Conservation (phyloP, 2,113 vertebrate species). For the Chinchilla lanigera region DNA sequence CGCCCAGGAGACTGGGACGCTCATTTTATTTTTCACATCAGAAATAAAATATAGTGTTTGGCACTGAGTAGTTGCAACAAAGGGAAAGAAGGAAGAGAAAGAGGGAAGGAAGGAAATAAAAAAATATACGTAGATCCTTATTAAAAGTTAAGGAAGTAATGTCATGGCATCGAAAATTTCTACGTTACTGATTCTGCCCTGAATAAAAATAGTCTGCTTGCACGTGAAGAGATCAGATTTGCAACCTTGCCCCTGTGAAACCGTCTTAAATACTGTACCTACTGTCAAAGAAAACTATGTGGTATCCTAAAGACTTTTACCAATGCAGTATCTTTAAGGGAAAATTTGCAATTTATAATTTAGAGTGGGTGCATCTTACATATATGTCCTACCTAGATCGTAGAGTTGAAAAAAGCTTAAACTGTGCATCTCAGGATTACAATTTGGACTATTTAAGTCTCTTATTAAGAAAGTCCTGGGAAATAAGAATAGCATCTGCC, state of each 20-base stretch:
- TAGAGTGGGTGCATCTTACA: not conserved
- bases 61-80: not conserved
- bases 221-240: not conserved
- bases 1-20: not conserved
- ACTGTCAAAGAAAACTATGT: not conserved
- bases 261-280: not conserved
- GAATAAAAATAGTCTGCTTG: not conserved
- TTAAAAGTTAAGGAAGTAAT: not conserved
- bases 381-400: not conserved
- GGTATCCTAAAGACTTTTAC: not conserved
- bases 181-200: not conserved
- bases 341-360: conserved; percentile 20
- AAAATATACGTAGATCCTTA: not conserved
- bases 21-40: not conserved
- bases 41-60: not conserved
- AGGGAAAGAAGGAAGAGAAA: not conserved
- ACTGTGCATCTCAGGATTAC: not conserved
- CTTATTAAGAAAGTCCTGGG: not conserved
- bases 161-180: not conserved
- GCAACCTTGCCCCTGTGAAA: not conserved
- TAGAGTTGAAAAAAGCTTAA: not conserved
- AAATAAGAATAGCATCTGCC: not conserved
- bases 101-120: not conserved
- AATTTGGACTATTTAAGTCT: conserved; percentile 13
- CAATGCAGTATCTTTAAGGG: not conserved